Evolutionary conservation across 2,888 invertebrate genomes (phyloP).

Genomic region (Argyra leucocephala): DNA sequence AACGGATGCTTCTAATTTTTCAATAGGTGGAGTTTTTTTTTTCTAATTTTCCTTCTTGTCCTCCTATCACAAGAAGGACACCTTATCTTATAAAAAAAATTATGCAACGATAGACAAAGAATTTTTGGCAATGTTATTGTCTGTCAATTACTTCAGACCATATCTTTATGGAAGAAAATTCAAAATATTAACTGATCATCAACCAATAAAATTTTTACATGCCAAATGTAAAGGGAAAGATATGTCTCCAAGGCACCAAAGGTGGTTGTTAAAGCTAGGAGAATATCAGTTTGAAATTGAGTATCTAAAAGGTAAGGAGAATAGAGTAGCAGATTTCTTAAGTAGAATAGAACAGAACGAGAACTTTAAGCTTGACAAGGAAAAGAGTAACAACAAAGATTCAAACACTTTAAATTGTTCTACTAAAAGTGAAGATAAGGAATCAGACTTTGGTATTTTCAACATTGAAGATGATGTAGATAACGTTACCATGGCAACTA

Average conservation of each 20-base stretch:
- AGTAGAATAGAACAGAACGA: neutral
- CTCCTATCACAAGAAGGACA: constrained; percentile 11
- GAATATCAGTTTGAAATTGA: constrained; percentile 14
- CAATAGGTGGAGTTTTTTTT: neutral
- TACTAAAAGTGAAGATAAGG: neutral
- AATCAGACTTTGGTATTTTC: neutral
- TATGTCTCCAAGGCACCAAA: constrained; percentile 9
- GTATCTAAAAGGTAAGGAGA: constrained; percentile 15
- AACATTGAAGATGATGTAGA: neutral
- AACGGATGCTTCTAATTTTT: constrained; percentile 11
- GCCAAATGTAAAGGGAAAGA: constrained; percentile 14
- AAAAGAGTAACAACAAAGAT: too few species aligned
- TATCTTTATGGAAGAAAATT: constrained; percentile 15
- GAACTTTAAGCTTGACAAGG: too few species aligned
- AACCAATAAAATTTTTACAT: constrained; percentile 16
- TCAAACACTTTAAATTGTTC: neutral
- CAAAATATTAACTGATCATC: constrained; percentile 17
- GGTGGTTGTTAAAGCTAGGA: constrained; percentile 13
- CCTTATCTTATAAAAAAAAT: constrained; percentile 11
- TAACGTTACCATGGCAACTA: constrained; percentile 10
- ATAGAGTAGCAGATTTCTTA: constrained; percentile 10
- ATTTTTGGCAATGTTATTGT: constrained; percentile 15
- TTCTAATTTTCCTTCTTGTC: too few species aligned
- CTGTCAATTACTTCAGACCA: constrained; percentile 16
- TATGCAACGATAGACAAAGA: constrained; percentile 17